Percentiles rank a stretch among this genome's conserved stretches.
These are phyloP conservation scores for Cepaea nemoralis DNA, from an alignment of 1,140 invertebrate genomes.

Conservation along the genomic window DNA sequence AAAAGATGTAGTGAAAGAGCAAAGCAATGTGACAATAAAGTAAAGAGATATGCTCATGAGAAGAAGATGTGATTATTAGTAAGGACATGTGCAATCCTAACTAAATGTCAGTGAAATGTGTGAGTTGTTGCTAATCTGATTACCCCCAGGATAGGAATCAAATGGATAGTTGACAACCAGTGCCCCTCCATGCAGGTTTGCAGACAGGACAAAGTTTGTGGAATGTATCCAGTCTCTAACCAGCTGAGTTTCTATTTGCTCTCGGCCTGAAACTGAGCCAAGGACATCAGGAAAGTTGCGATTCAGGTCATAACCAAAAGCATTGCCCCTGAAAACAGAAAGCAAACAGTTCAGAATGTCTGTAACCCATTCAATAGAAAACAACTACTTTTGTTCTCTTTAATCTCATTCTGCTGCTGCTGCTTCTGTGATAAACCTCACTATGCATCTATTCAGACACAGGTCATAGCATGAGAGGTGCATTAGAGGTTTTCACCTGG, in stretches of 20 bases:
- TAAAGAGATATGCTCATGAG: background rate
- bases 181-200: slow-evolving; percentile 94
- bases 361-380: too few species aligned
- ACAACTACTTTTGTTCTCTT: too few species aligned
- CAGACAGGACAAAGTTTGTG: slow-evolving; percentile 93
- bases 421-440: too few species aligned
- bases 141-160: slow-evolving; percentile 73
- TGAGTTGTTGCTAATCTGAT: too few species aligned
- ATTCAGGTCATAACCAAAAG: slow-evolving; percentile 88
- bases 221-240: slow-evolving; percentile 91
- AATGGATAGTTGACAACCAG: slow-evolving; percentile 91
- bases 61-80: background rate
- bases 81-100: background rate
- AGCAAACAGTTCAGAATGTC: too few species aligned
- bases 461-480: too few species aligned
- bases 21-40: background rate
- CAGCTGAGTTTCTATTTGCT: slow-evolving; percentile 84
- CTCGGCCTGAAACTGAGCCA: slow-evolving; percentile 67
- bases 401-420: too few species aligned
- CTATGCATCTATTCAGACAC: too few species aligned
- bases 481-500: too few species aligned
- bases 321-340: slow-evolving; percentile 78
- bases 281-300: slow-evolving; percentile 95
- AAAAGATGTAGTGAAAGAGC: too few species aligned
- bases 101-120: background rate